Conservation (phyloP, 2,888 invertebrate species). For the Ramazzottius varieornatus region DNA sequence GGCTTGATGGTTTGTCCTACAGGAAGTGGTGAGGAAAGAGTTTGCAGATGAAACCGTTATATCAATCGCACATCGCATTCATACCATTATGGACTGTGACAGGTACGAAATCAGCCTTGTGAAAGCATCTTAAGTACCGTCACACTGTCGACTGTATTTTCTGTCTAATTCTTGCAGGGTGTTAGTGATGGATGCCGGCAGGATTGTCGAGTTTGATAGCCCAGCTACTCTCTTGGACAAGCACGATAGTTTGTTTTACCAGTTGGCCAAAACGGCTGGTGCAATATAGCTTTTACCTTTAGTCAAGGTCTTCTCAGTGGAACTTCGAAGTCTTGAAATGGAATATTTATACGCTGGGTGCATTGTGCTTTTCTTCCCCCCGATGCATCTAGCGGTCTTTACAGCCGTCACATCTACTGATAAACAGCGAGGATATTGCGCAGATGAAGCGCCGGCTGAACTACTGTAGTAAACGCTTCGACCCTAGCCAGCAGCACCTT, state of each 20-base stretch:
- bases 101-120: background rate
- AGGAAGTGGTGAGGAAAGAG: background rate
- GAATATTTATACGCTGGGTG: no score
- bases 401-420: no score
- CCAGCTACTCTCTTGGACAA: background rate
- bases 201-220: background rate
- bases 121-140: background rate
- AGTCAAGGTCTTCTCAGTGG: no score
- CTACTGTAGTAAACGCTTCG: no score
- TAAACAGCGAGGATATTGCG: no score
- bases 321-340: no score
- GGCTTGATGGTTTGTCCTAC: background rate
- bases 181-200: background rate
- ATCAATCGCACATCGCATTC: background rate
- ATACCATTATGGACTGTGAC: background rate
- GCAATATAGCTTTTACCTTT: no score
- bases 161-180: background rate
- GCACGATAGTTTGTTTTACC: background rate
- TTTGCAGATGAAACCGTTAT: background rate
- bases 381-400: no score
- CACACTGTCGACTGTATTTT: background rate
- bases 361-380: no score
- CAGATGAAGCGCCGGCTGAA: no score
- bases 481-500: no score
- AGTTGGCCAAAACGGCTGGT: background rate